Conservation (phyloP, 2,113 vertebrate species). For the Ciconia maguari region DNA sequence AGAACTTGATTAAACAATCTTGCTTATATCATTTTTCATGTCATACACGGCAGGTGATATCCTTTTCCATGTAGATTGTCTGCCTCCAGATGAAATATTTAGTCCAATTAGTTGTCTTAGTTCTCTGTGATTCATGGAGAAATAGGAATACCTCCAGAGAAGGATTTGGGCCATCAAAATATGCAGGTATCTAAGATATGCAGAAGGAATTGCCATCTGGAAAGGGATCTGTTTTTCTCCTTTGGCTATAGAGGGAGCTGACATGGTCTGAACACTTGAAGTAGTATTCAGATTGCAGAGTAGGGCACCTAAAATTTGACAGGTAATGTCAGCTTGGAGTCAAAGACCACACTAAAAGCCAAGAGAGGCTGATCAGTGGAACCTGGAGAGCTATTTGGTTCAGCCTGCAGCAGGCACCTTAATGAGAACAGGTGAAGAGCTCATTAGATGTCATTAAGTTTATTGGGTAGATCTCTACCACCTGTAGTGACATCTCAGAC, state of each 20-base stretch:
- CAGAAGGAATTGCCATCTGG: not conserved
- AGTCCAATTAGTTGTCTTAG: not conserved
- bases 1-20: not conserved
- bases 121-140: not conserved
- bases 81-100: not conserved
- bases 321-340: not conserved
- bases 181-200: not conserved
- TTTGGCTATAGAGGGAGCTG: not conserved
- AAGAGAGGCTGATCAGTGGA: not conserved
- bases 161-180: not conserved
- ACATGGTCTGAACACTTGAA: not conserved
- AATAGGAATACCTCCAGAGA: not conserved
- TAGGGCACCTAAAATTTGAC: not conserved
- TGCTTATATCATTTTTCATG: not conserved
- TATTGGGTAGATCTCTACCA: not conserved
- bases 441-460: not conserved
- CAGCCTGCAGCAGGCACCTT: not conserved
- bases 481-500: not conserved
- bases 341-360: not conserved
- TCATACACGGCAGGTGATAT: not conserved
- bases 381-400: not conserved
- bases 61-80: not conserved
- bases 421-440: not conserved
- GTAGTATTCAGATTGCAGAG: not conserved
- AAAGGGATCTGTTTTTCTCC: not conserved